These are phyloP conservation scores for Cromileptes altivelis DNA, from an alignment of 2,113 vertebrate species.

Conservation along the genomic window DNA sequence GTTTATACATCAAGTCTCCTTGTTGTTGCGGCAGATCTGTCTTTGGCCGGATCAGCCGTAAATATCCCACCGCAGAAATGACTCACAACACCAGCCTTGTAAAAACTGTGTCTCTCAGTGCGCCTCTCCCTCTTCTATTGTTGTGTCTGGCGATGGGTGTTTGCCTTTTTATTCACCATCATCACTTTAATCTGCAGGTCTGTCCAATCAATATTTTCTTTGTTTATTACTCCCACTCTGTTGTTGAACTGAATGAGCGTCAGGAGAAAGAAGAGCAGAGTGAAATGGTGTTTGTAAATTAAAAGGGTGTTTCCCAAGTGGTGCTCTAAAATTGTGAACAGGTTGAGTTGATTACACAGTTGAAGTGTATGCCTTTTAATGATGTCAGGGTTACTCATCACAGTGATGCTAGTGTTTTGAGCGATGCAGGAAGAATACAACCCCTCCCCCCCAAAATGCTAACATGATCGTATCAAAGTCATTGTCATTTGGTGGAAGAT, in stretches of 20 bases:
- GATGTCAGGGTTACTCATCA: no score
- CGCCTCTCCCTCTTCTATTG: not conserved
- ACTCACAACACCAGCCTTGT: conserved; percentile 21
- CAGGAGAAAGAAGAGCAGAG: conserved; percentile 2
- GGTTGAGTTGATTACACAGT: not conserved
- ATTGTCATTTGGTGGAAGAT: no score
- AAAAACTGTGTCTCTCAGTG: not conserved
- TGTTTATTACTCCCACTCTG: not conserved
- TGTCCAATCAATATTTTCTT: not conserved
- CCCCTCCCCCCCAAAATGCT: no score
- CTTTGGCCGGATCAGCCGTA: conserved; percentile 30
- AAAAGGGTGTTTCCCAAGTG: not conserved
- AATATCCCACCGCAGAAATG: conserved; percentile 55
- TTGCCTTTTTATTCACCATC: not conserved
- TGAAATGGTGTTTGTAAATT: not conserved
- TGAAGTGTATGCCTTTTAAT: not conserved
- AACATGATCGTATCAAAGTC: no score
- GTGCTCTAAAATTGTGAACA: not conserved
- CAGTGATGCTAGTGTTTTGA: no score
- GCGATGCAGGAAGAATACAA: no score
- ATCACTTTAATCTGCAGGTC: not conserved
- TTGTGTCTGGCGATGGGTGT: not conserved
- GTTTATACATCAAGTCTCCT: not conserved
- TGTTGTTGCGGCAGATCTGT: not conserved
- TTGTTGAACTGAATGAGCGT: not conserved